Evolutionary conservation across 2,888 invertebrate species (phyloP).

Genomic region (Acrobasis repandana): DNA sequence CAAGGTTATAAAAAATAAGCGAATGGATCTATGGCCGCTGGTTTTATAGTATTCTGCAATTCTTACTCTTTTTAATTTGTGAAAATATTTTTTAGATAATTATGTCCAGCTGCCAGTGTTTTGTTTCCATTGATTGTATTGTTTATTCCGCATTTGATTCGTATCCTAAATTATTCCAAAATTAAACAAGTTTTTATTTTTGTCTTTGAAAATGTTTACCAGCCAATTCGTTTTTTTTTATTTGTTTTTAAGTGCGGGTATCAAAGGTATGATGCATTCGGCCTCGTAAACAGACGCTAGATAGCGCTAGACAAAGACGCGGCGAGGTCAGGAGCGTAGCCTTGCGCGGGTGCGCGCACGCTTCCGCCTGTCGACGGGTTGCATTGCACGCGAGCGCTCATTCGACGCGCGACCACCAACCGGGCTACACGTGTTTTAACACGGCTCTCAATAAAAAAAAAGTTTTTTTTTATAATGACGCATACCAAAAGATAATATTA

Average conservation of each 20-base stretch:
- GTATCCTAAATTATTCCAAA: neutral
- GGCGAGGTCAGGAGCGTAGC: slow-evolving; percentile 82
- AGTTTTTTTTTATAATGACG: slow-evolving; percentile 43
- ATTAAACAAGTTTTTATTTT: neutral
- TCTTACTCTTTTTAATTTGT: neutral
- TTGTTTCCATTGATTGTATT: neutral
- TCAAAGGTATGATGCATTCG: slow-evolving; percentile 79
- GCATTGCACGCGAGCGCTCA: slow-evolving; percentile 47
- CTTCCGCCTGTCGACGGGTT: slow-evolving; percentile 72
- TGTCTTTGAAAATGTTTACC: neutral
- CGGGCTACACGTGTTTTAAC: slow-evolving; percentile 41
- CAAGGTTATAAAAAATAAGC: slow-evolving; percentile 58
- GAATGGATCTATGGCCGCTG: slow-evolving; percentile 10
- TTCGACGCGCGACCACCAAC: slow-evolving; percentile 50
- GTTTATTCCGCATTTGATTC: too few relatives aligned
- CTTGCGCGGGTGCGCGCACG: slow-evolving; percentile 78
- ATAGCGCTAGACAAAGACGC: slow-evolving; percentile 82
- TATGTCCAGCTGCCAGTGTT: neutral
- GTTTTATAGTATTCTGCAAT: too few relatives aligned
- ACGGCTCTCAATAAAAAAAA: slow-evolving; percentile 3
- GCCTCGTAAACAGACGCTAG: slow-evolving; percentile 81
- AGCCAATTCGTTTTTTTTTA: neutral
- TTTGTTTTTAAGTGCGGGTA: slow-evolving; percentile 49
- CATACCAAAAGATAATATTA: neutral
- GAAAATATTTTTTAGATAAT: neutral